Conservation (phyloP, 1,140 invertebrate species). For the Habropoda laboriosa region DNA sequence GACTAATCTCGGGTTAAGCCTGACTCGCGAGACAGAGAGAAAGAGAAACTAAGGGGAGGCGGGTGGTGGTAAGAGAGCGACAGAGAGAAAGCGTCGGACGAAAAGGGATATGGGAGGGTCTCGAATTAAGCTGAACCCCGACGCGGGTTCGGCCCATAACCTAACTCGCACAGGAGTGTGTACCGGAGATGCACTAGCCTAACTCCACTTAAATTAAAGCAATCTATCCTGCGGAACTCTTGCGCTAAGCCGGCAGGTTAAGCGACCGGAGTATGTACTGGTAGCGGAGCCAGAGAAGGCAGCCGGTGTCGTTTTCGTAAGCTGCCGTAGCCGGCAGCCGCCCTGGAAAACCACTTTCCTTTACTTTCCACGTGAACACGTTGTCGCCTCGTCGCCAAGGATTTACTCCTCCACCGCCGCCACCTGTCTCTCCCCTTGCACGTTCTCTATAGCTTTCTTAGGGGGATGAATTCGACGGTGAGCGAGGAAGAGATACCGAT, state of each 20-base stretch:
- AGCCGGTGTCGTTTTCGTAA: slow-evolving; percentile 37
- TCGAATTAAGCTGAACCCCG: slow-evolving; percentile 70
- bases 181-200: slow-evolving; percentile 67
- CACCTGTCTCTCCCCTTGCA: neutral
- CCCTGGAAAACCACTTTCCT: slow-evolving; percentile 51
- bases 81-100: slow-evolving; percentile 24
- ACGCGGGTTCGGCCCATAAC: slow-evolving; percentile 70
- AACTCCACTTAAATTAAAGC: slow-evolving; percentile 80
- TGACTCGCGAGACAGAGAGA: slow-evolving; percentile 35
- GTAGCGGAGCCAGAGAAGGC: neutral
- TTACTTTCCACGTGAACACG: slow-evolving; percentile 66
- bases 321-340: slow-evolving; percentile 17
- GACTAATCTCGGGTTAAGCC: slow-evolving; percentile 65
- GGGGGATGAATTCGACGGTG: too few relatives aligned
- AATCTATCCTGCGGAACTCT: slow-evolving; percentile 78
- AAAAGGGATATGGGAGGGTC: too few relatives aligned
- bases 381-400: slow-evolving; percentile 56
- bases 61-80: slow-evolving; percentile 14
- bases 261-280: slow-evolving; percentile 72
- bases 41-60: neutral
- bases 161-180: slow-evolving; percentile 66
- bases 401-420: slow-evolving; percentile 41
- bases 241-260: slow-evolving; percentile 75
- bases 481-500: neutral
- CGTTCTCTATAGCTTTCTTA: neutral